Evolutionary conservation across 2,888 invertebrate species (phyloP), one percentile per base, ranked within the genome.

Genomic region (Coelinius sp.): DNA sequence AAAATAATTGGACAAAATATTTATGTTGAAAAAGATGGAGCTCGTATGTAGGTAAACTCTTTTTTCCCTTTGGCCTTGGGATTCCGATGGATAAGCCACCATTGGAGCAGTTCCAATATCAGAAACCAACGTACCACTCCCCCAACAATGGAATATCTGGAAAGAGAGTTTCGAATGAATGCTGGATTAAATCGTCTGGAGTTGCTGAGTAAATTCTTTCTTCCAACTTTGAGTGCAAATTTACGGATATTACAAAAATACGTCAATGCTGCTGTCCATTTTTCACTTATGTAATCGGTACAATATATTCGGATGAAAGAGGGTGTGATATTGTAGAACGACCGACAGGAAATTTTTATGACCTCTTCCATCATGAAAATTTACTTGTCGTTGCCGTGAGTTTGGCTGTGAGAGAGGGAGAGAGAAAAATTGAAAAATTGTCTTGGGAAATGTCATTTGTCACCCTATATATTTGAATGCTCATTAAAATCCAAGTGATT

Each of bases 251-350:
- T n/a, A n/a, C n/a, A n/a, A n/a, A n/a, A 35, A 35, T 35, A 10
- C 5, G 10, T 35, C 10, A 1, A 10, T 17, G 20, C 24, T 22
- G 17, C 31, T 63, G 63, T 25, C 46, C 17, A n/a, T 10, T 35
- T 17, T 25, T n/a, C 24, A 24, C 27, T 14, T 38, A 53, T 46
- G 17, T 56, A 56, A 38, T 25, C 24, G 68, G n/a, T 31, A 4
- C 38, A 53, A 8, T 14, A 56, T 68, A 68, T 68, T 68, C 41
- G 8, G 38, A 68, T 68, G 68, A 68, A 68, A 68, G 56, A 38
- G 14, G 14, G 38, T 20, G 6, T 22, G 53, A 56, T 56, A 24
- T 53, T 53, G 49, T 27, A 31, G 31, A 59, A 17, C 25, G 66
- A 66, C 52, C 25, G n/a, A 10, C 24, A 14, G 41, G 14, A 25